Evolutionary conservation across 2,888 invertebrate species (phyloP).

Genomic region (Melanargia galathea): DNA sequence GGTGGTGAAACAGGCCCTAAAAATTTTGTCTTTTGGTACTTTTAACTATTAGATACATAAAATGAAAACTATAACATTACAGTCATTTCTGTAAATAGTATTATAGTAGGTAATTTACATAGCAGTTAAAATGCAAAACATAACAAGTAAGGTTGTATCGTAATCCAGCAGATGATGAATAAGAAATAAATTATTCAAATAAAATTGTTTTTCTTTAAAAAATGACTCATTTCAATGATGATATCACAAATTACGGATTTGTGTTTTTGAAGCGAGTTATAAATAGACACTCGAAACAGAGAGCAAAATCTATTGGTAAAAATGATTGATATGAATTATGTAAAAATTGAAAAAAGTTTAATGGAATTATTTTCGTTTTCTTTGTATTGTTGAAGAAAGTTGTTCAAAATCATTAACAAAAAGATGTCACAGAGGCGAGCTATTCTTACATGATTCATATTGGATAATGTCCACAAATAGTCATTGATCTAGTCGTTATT

Average conservation of each 20-base stretch:
- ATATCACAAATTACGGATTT: not conserved
- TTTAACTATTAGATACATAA: no score
- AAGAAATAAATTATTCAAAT: slow-evolving; percentile 12
- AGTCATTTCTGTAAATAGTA: no score
- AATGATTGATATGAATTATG: not conserved
- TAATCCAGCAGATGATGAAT: slow-evolving; percentile 6
- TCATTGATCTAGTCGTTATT: not conserved
- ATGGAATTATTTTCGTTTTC: no score
- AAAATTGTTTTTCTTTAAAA: slow-evolving; percentile 1
- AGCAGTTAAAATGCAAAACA: not conserved
- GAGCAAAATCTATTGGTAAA: not conserved
- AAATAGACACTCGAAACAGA: not conserved
- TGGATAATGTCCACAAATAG: not conserved
- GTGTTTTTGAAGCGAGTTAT: not conserved
- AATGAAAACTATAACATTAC: no score
- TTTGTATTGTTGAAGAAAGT: no score
- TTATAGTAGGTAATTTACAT: not conserved
- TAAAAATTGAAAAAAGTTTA: no score
- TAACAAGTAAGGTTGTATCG: not conserved
- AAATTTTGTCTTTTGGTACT: no score
- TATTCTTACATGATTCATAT: not conserved
- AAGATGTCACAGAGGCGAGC: not conserved
- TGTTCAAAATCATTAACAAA: not conserved
- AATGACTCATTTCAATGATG: slow-evolving; percentile 18
- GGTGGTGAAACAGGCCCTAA: no score